Evolutionary conservation across 2,797 vertebrate genomes (phyloP).

Genomic region (Poeciliopsis gracilis): DNA sequence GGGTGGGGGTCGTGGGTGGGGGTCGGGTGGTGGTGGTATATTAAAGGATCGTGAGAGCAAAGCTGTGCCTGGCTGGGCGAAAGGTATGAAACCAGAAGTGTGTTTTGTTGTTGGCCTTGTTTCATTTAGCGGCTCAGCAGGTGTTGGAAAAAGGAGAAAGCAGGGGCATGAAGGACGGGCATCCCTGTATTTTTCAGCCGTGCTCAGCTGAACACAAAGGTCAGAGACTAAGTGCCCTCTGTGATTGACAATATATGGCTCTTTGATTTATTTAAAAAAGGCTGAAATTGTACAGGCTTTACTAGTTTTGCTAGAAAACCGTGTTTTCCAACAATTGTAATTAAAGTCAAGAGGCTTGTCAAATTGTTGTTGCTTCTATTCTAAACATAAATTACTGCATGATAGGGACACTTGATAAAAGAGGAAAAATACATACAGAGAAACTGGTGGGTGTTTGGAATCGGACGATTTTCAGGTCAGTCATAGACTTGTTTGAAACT

Average conservation of each 20-base stretch:
- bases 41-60: conserved; percentile 69
- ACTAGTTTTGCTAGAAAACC: neutral
- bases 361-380: conserved; percentile 42
- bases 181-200: conserved; percentile 37
- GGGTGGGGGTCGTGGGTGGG: conserved; percentile 2
- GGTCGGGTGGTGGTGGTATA: conserved; percentile 26
- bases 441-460: conserved; percentile 4
- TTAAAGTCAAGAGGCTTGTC: conserved; percentile 30
- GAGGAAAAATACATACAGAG: conserved; percentile 47
- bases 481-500: neutral
- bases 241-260: neutral
- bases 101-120: conserved; percentile 74
- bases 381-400: conserved; percentile 62
- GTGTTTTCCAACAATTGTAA: conserved; percentile 17
- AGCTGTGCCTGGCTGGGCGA: conserved; percentile 72
- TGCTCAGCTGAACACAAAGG: conserved; percentile 36
- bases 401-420: conserved; percentile 78
- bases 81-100: conserved; percentile 73
- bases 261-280: neutral
- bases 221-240: conserved; percentile 4
- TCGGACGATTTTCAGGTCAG: neutral
- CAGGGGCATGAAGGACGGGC: conserved; percentile 56
- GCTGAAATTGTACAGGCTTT: neutral
- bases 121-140: conserved; percentile 81
- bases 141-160: conserved; percentile 56